Evolutionary conservation across 2,888 invertebrate species (phyloP).

Genomic region (Troides oblongomaculatus): DNA sequence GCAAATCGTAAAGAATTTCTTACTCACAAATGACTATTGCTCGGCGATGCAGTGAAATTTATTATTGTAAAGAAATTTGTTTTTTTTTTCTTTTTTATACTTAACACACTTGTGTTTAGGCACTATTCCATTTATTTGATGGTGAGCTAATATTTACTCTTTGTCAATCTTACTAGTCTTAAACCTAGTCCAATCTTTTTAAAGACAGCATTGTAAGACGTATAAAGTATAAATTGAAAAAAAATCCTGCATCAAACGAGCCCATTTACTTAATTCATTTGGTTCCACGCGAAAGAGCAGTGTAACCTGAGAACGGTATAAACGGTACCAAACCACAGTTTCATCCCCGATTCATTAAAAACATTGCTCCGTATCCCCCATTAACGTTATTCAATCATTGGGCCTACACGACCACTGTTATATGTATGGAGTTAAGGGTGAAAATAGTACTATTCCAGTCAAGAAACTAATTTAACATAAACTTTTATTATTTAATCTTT

Average conservation of each 20-base stretch:
- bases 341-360: conserved; percentile 23
- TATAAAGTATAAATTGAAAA: not conserved
- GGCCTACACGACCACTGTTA: not conserved
- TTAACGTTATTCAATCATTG: conserved; percentile 14
- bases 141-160: too few species aligned
- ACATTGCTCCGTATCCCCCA: not conserved
- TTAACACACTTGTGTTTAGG: too few species aligned
- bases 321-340: conserved; percentile 13
- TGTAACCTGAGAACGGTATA: conserved; percentile 14
- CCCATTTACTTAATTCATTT: conserved; percentile 10
- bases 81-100: too few species aligned
- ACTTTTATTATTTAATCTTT: conserved; percentile 11
- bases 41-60: too few species aligned
- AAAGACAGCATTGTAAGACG: too few species aligned
- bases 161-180: too few species aligned
- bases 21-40: too few species aligned
- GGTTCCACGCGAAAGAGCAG: conserved; percentile 6
- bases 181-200: too few species aligned
- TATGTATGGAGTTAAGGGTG: not conserved
- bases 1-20: too few species aligned
- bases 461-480: conserved; percentile 18
- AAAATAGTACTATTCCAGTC: not conserved
- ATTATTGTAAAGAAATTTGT: too few species aligned
- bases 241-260: conserved; percentile 8
- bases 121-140: too few species aligned